Conservation (phyloP, 2,797 vertebrate genomes). For the Macropodus opercularis region DNA sequence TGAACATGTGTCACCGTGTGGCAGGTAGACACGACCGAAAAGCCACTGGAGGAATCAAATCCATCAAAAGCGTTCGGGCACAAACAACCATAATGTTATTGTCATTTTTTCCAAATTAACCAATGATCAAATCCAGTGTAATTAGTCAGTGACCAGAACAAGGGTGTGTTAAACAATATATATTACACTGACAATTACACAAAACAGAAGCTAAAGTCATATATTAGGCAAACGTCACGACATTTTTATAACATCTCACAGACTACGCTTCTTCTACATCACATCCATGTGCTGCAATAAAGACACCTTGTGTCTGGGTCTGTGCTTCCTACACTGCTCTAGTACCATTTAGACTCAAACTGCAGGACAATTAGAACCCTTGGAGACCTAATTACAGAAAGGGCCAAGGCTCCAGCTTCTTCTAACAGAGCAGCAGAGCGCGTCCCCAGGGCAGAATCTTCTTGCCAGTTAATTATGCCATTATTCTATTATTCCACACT, state of each 20-base stretch:
- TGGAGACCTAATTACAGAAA: conserved; percentile 80
- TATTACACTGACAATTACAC: too few species aligned
- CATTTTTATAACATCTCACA: neutral
- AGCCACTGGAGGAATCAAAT: conserved; percentile 1
- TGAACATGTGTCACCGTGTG: too few species aligned
- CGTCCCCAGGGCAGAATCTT: conserved; percentile 69
- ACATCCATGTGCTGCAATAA: conserved; percentile 11
- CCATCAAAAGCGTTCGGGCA: neutral
- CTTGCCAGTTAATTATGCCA: conserved; percentile 80
- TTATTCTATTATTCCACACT: conserved; percentile 80
- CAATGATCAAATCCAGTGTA: too few species aligned
- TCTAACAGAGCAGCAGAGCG: conserved; percentile 67
- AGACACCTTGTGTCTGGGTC: conserved; percentile 8
- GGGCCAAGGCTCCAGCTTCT: conserved; percentile 61
- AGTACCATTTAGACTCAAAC: conserved; percentile 64
- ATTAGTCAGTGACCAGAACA: too few species aligned
- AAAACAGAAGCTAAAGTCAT: too few species aligned
- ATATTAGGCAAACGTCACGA: too few species aligned
- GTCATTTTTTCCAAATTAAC: neutral
- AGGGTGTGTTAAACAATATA: too few species aligned
- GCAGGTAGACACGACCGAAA: too few species aligned
- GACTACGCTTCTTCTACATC: too few species aligned
- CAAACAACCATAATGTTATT: neutral
- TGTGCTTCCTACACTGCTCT: conserved; percentile 34
- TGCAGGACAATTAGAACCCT: conserved; percentile 78